A percentile compares a stretch with the other conserved stretches of the same genome.
These are phyloP conservation scores for Psilopogon haemacephalus DNA, from an alignment of 2,113 vertebrate genomes.

Conservation along the genomic window DNA sequence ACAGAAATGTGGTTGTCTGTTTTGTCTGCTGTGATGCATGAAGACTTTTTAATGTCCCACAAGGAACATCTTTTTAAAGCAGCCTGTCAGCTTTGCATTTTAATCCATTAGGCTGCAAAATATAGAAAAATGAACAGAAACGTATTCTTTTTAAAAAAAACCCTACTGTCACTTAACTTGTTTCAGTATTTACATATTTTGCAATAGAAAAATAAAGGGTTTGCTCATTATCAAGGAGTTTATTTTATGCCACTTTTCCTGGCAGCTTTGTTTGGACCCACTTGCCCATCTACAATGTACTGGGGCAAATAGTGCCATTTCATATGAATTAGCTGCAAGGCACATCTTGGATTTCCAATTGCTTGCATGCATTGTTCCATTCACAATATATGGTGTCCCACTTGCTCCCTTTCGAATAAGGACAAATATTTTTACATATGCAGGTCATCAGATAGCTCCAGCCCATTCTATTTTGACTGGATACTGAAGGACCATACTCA, in stretches of 20 bases:
- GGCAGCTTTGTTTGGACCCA: slow-evolving; percentile 2
- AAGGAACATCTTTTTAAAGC: background rate
- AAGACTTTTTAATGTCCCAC: slow-evolving; percentile 22
- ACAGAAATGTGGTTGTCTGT: background rate
- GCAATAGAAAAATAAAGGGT: background rate
- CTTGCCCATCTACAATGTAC: slow-evolving; percentile 13
- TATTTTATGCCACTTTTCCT: slow-evolving; percentile 38
- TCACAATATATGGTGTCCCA: slow-evolving; percentile 26
- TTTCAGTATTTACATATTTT: slow-evolving; percentile 29
- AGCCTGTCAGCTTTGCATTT: slow-evolving; percentile 11
- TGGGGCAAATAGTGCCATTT: slow-evolving; percentile 9
- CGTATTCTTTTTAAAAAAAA: background rate
- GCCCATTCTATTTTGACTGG: slow-evolving; percentile 45
- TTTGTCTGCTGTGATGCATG: background rate
- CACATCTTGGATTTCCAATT: slow-evolving; percentile 43
- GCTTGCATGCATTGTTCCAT: slow-evolving; percentile 34
- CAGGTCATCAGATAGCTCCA: slow-evolving; percentile 42
- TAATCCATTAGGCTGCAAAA: slow-evolving; percentile 22
- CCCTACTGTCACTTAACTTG: background rate
- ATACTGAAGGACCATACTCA: slow-evolving; percentile 50
- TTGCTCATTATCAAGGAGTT: background rate
- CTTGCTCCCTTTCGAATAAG: slow-evolving; percentile 46
- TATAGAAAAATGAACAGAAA: background rate
- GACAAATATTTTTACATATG: slow-evolving; percentile 59
- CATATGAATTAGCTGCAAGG: slow-evolving; percentile 56